Conservation (phyloP, 2,113 vertebrate genomes). For the Epinephelus lanceolatus region DNA sequence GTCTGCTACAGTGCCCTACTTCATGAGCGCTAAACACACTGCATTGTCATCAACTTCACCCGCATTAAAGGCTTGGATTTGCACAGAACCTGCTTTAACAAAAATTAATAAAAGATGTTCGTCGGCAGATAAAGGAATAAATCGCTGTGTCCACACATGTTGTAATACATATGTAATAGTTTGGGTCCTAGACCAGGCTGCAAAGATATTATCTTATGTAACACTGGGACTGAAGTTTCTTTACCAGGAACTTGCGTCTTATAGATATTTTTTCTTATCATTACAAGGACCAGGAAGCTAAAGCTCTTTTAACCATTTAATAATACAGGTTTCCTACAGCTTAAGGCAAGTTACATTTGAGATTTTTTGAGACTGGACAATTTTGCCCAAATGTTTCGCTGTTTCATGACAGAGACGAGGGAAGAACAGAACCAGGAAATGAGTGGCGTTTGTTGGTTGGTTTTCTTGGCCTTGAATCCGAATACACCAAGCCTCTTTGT, state of each 20-base stretch:
- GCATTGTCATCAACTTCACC: constrained; percentile 38
- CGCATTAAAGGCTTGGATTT: constrained; percentile 1
- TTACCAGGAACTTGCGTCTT: neutral
- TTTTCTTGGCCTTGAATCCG: too few species aligned
- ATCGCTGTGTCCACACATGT: constrained; percentile 25
- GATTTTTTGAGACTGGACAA: too few species aligned
- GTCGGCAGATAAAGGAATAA: constrained; percentile 27
- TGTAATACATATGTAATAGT: constrained; percentile 43
- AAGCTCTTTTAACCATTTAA: neutral
- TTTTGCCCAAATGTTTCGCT: too few species aligned
- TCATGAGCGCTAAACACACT: constrained; percentile 33
- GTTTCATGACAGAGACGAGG: too few species aligned
- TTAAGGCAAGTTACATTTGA: too few species aligned
- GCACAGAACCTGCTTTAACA: constrained; percentile 24
- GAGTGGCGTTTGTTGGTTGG: too few species aligned
- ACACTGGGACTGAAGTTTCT: neutral
- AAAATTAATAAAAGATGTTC: constrained; percentile 50
- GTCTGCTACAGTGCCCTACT: constrained; percentile 22
- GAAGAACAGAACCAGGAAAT: too few species aligned
- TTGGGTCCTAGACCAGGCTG: neutral
- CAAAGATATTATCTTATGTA: constrained; percentile 7
- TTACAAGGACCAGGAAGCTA: neutral
- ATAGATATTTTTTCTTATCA: neutral
- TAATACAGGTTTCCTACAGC: too few species aligned
- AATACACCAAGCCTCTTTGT: too few species aligned